These are phyloP conservation scores for Chiloscyllium punctatum DNA, from an alignment of 2,797 vertebrate species.

Conservation along the genomic window DNA sequence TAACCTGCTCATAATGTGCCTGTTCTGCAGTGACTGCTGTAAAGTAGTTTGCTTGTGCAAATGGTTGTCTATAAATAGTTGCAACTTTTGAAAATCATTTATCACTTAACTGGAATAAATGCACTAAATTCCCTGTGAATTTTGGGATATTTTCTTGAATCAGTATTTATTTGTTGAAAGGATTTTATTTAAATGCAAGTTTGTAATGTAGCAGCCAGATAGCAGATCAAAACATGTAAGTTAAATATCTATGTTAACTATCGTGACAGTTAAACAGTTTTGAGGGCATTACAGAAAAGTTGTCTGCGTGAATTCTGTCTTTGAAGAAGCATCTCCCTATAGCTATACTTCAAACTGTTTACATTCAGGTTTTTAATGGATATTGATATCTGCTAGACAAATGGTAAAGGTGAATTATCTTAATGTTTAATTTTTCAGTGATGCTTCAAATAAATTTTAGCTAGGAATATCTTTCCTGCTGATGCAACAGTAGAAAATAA, in stretches of 20 bases:
- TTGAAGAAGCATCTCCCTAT: not conserved
- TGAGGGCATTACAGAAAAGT: not conserved
- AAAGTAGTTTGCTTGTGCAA: not conserved
- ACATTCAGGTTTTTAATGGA: not conserved
- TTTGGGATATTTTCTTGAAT: not conserved
- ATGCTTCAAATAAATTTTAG: not conserved
- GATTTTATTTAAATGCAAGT: constrained; percentile 12
- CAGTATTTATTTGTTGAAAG: not conserved
- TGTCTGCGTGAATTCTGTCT: not conserved
- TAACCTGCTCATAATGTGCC: not conserved
- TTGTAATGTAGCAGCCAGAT: not conserved
- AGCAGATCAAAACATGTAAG: not conserved
- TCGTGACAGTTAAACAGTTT: not conserved
- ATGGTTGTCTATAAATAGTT: not conserved
- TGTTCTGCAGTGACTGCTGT: not conserved
- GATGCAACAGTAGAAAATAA: not conserved
- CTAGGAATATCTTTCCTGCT: not conserved
- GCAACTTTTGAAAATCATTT: constrained; percentile 22
- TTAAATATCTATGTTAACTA: not conserved
- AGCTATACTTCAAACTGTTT: not conserved
- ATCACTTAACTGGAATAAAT: constrained; percentile 4
- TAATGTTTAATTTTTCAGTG: not conserved
- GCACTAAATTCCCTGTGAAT: not conserved
- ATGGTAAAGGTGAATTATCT: not conserved
- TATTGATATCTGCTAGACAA: not conserved